Conservation (phyloP, 2,797 vertebrate genomes). For the Clamator glandarius region DNA sequence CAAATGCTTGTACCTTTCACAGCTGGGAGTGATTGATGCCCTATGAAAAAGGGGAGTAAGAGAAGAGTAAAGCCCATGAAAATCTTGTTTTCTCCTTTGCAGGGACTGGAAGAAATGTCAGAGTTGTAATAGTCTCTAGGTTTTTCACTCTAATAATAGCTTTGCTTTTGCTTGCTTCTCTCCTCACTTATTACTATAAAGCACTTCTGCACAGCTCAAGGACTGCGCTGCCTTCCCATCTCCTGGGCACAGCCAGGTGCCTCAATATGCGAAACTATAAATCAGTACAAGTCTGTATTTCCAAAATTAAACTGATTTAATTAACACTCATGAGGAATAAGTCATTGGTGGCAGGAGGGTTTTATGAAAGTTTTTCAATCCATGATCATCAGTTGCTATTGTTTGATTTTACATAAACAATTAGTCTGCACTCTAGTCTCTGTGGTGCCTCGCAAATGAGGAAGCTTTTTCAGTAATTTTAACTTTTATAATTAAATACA, state of each 20-base stretch:
- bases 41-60: background rate
- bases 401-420: conserved; percentile 36
- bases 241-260: background rate
- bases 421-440: conserved; percentile 23
- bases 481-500: background rate
- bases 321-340: background rate
- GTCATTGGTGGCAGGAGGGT: background rate
- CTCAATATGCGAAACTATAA: background rate
- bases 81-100: no score
- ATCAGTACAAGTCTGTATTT: background rate
- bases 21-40: background rate
- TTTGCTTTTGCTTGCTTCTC: background rate
- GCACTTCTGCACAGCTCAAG: background rate
- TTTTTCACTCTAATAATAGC: background rate
- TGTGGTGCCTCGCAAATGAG: background rate
- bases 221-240: background rate
- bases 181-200: background rate
- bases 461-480: background rate
- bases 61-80: background rate
- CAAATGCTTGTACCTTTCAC: background rate
- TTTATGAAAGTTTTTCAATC: background rate
- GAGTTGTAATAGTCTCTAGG: background rate
- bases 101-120: no score
- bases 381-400: conserved; percentile 21
- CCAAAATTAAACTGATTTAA: background rate